Evolutionary conservation across 2,113 vertebrate genomes (phyloP).

Genomic region (Ursus arctos): DNA sequence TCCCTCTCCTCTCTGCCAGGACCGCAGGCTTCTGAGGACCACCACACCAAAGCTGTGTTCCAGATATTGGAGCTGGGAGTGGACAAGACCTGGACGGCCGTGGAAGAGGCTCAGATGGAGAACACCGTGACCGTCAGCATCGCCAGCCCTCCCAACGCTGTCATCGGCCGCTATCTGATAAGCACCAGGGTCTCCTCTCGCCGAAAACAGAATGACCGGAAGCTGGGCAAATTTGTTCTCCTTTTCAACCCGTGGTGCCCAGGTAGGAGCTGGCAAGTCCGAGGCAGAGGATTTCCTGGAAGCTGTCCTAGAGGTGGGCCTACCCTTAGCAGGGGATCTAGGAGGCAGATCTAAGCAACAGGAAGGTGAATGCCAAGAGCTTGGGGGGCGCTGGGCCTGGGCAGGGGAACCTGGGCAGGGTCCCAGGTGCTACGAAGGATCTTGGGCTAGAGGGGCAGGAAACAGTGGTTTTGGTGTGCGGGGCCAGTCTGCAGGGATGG

Average conservation of each 20-base stretch:
- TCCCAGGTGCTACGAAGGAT: not conserved
- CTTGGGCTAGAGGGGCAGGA: not conserved
- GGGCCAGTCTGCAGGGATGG: not conserved
- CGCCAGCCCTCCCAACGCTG: slow-evolving; percentile 89
- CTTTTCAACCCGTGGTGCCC: slow-evolving; percentile 97
- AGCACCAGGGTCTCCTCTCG: slow-evolving; percentile 79
- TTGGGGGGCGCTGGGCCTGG: not conserved
- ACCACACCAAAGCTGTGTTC: slow-evolving; percentile 87
- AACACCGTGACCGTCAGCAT: slow-evolving; percentile 76
- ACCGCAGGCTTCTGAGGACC: slow-evolving; percentile 87
- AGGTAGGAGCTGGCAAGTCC: slow-evolving; percentile 86
- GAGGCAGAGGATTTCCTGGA: not conserved
- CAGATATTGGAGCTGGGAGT: slow-evolving; percentile 21
- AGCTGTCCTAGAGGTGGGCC: not conserved
- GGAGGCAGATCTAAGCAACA: not conserved
- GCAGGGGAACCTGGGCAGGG: not conserved
- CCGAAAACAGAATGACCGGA: slow-evolving; percentile 69
- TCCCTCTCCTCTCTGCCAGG: slow-evolving; percentile 80
- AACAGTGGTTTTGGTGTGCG: not conserved
- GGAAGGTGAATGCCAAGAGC: not conserved
- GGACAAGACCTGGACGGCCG: slow-evolving; percentile 81
- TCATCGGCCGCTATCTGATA: slow-evolving; percentile 92
- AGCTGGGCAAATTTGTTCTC: slow-evolving; percentile 90
- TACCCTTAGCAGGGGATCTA: not conserved
- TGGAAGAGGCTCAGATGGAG: slow-evolving; percentile 25